phyloP scores from a whole-genome alignment of 23 tunicate genomes.

The Aplidium turbinatum region DNA sequence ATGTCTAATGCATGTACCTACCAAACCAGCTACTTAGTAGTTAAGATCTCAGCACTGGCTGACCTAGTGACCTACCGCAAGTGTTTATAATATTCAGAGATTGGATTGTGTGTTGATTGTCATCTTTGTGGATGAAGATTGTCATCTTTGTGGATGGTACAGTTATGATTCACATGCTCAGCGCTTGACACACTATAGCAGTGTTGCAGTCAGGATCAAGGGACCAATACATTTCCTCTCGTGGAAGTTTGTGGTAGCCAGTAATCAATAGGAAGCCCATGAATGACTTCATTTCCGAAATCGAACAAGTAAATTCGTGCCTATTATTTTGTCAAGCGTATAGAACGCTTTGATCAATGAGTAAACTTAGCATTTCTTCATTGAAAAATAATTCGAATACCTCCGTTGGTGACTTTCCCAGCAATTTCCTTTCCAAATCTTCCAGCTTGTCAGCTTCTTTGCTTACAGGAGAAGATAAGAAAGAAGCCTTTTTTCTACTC shows the following conservation, averaged over 20 bases:
- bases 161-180: too few relatives aligned
- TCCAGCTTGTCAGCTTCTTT: conserved; percentile 20
- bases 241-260: conserved; percentile 24
- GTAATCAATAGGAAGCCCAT: conserved; percentile 19
- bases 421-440: conserved; percentile 15
- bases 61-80: too few relatives aligned
- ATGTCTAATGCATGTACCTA: too few relatives aligned
- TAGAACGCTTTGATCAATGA: conserved; percentile 15
- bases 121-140: too few relatives aligned
- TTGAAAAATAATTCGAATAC: conserved; percentile 11
- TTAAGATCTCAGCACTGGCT: too few relatives aligned
- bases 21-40: too few relatives aligned
- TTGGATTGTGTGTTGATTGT: too few relatives aligned
- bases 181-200: conserved; percentile 19
- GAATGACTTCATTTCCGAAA: conserved; percentile 21
- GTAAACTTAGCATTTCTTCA: conserved; percentile 23
- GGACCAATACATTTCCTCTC: conserved; percentile 15
- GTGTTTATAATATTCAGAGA: too few relatives aligned
- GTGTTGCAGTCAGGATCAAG: conserved; percentile 21
- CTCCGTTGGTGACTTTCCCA: conserved; percentile 16
- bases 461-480: conserved; percentile 18
- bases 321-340: conserved; percentile 12
- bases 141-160: too few relatives aligned
- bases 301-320: conserved; percentile 11
- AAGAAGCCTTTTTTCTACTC: not conserved